Evolutionary conservation across 2,797 vertebrate genomes (phyloP).

Genomic region (Crax fasciolata): DNA sequence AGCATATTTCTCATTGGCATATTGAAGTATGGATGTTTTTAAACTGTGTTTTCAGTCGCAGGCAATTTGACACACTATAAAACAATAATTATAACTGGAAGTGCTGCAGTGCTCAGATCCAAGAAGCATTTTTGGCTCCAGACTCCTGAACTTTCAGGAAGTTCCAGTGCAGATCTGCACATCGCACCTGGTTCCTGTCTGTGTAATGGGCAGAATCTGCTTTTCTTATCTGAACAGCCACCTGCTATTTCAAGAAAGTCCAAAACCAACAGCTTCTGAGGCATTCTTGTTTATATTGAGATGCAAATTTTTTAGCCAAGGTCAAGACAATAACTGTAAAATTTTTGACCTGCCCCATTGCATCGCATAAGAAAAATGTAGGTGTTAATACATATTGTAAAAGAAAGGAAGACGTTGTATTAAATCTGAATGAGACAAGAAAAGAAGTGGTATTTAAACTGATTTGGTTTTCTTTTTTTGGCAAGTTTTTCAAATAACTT

Average conservation of each 20-base stretch:
- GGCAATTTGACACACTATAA: background rate
- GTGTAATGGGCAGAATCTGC: constrained; percentile 44
- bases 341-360: background rate
- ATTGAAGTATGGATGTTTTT: background rate
- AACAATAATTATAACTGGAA: background rate
- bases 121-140: constrained; percentile 58
- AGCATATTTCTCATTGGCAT: background rate
- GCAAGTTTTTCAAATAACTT: constrained; percentile 16
- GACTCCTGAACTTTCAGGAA: constrained; percentile 60
- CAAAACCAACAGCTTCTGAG: background rate
- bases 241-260: constrained; percentile 51
- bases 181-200: constrained; percentile 75
- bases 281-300: constrained; percentile 41
- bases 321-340: background rate
- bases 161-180: constrained; percentile 67
- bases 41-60: background rate
- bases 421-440: background rate
- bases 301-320: background rate
- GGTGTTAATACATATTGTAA: background rate
- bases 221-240: constrained; percentile 69
- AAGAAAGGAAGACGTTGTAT: background rate
- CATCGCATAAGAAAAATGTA: accelerated
- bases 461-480: background rate
- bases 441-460: background rate
- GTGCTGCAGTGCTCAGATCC: constrained; percentile 6